Conservation (phyloP, 2,888 invertebrate species). For the Syrphus vitripennis region DNA sequence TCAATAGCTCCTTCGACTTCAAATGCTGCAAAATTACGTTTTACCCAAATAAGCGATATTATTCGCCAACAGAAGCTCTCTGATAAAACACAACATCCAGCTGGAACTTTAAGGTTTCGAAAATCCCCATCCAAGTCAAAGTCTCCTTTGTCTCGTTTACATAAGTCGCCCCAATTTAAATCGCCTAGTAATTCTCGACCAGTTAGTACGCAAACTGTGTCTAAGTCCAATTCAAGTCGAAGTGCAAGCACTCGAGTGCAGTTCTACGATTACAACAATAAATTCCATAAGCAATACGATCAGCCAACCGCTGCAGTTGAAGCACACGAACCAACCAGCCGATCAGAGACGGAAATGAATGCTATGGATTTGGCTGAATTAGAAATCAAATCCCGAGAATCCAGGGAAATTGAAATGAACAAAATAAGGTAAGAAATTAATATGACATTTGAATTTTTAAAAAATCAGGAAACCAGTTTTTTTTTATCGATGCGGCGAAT, state of each 20-base stretch:
- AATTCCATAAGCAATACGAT: conserved; percentile 79
- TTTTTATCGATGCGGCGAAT: no score
- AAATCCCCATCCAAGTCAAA: neutral
- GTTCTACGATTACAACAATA: conserved; percentile 82
- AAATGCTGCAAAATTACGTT: conserved; percentile 14
- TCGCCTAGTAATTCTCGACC: neutral
- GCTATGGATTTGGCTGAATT: conserved; percentile 78
- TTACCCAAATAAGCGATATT: conserved; percentile 59
- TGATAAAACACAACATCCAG: neutral
- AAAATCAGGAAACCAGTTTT: no score
- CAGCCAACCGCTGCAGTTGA: conserved; percentile 78
- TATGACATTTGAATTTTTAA: no score
- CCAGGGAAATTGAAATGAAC: conserved; percentile 74
- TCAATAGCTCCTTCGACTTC: neutral
- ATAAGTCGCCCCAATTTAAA: neutral
- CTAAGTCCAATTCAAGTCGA: conserved; percentile 25
- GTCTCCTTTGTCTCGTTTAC: neutral
- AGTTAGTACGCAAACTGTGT: neutral
- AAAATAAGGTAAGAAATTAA: conserved; percentile 73
- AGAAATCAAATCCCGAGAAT: conserved; percentile 73
- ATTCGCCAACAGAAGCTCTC: conserved; percentile 36
- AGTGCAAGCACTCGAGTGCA: conserved; percentile 75
- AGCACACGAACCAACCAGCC: conserved; percentile 73
- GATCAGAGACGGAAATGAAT: conserved; percentile 61
- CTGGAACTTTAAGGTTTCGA: neutral